Percentiles rank a stretch among this genome's conserved stretches.
Evolutionary conservation across 2,888 invertebrate species (phyloP).

Genomic region (Cistogaster globosa): DNA sequence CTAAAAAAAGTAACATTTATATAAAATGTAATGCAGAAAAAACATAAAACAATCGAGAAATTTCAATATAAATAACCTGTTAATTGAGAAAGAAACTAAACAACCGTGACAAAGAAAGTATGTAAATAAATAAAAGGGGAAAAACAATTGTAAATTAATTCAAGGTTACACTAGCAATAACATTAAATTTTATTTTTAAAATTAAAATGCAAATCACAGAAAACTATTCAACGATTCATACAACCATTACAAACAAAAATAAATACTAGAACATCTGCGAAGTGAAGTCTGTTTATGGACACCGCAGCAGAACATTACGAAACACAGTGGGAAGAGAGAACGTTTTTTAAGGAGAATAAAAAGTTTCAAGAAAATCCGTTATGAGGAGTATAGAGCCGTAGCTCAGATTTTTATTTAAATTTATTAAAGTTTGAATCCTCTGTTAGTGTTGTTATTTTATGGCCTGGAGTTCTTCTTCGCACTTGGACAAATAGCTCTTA

Average conservation of each 20-base stretch:
- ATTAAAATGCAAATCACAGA: constrained; percentile 63
- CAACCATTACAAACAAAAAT: neutral
- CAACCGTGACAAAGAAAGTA: neutral
- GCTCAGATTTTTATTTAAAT: too few relatives aligned
- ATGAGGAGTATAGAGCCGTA: too few relatives aligned
- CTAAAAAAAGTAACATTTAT: neutral
- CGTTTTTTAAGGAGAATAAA: too few relatives aligned
- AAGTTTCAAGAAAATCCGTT: too few relatives aligned
- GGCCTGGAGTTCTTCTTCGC: too few relatives aligned
- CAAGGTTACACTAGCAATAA: constrained; percentile 61
- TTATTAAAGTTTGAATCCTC: too few relatives aligned
- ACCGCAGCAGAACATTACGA: too few relatives aligned
- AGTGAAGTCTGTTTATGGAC: too few relatives aligned
- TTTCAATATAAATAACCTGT: constrained; percentile 65
- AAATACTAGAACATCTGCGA: neutral
- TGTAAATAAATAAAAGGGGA: neutral
- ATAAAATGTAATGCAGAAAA: neutral
- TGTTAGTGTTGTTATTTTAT: too few relatives aligned
- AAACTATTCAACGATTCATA: constrained; percentile 15
- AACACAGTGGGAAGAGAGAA: too few relatives aligned
- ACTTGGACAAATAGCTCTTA: too few relatives aligned
- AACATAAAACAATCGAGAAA: constrained; percentile 31
- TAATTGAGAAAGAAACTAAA: constrained; percentile 55
- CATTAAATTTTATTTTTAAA: constrained; percentile 59
- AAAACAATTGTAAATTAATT: constrained; percentile 51